Evolutionary conservation across 2,888 invertebrate species (phyloP).

Genomic region (Ornithoptera alexandrae): DNA sequence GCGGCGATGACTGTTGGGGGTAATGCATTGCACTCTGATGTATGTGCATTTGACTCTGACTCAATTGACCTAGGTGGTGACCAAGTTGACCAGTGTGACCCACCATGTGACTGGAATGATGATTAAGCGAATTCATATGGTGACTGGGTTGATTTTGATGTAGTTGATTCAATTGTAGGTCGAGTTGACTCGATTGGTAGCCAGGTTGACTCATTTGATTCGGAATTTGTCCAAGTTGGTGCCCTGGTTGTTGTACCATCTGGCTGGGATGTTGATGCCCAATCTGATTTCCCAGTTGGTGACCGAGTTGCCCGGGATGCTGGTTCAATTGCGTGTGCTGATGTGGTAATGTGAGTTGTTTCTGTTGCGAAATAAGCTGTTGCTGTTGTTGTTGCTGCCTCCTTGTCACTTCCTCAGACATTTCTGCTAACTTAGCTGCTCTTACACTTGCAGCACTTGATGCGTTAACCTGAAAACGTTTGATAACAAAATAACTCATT

Average conservation of each 20-base stretch:
- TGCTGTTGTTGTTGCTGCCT: slow-evolving; percentile 73
- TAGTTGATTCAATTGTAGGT: slow-evolving; percentile 26
- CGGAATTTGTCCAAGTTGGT: slow-evolving; percentile 15
- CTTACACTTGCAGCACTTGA: slow-evolving; percentile 54
- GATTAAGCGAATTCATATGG: slow-evolving; percentile 24
- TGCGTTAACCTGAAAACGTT: slow-evolving; percentile 41
- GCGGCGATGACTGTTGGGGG: slow-evolving; percentile 54
- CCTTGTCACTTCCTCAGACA: slow-evolving; percentile 89
- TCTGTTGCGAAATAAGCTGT: slow-evolving; percentile 41
- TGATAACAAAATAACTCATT: background rate
- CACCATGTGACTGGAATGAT: slow-evolving; percentile 16
- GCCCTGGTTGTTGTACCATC: slow-evolving; percentile 19
- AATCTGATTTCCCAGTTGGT: slow-evolving; percentile 19
- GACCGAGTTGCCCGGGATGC: slow-evolving; percentile 18
- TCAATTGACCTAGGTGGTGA: slow-evolving; percentile 27
- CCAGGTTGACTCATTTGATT: slow-evolving; percentile 12
- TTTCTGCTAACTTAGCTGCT: slow-evolving; percentile 86
- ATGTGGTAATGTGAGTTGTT: slow-evolving; percentile 29
- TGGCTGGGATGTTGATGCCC: slow-evolving; percentile 22
- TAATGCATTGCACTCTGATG: slow-evolving; percentile 34
- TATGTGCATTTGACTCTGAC: slow-evolving; percentile 32
- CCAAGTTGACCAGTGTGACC: slow-evolving; percentile 9
- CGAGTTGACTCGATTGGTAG: slow-evolving; percentile 22
- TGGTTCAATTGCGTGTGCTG: slow-evolving; percentile 30
- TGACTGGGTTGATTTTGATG: slow-evolving; percentile 23